Evolutionary conservation across 1,140 invertebrate genomes (phyloP), one percentile per base, ranked within the genome.

Genomic region (Episyrphus balteatus): DNA sequence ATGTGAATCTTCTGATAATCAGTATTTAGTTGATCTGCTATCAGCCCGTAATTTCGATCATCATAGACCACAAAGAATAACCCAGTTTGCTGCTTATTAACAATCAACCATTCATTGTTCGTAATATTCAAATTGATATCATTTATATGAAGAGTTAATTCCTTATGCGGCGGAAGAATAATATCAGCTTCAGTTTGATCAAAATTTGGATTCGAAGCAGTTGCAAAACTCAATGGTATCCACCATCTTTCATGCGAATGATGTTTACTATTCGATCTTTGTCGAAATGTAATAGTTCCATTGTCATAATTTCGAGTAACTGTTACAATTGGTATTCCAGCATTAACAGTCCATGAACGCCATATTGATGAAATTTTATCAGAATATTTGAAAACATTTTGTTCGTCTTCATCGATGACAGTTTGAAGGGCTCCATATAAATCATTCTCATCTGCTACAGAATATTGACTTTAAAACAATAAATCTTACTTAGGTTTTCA

Each of bases 1-100:
- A 64, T 66, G 50, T 78, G 73, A 52, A 83, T 81, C 10, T 60
- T 50, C 17, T 19, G 58, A 59, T 51, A 53, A 56, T 62, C 67
- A 6, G 30, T 61, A 33, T 70, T 57, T 2, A 80, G 59, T 13
- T 69, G 69, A 3, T 60, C 34, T 13, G 75, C 71, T 33, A 82
- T 70, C 10, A 62, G 58, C 12, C 70, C 62, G 70, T 78, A 76
- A 32, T 74, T 70, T 2, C 58, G 54, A 0, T 40, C 36, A 32
- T 81, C 76, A 47, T 84, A 84, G 46, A 77, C 78, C 0, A 83
- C 79, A 15, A 79, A 73, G 53, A 82, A 83, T 48, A 77, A 82
- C 19, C 80, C 80, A 33, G 70, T 75, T 51, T 78, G 71, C 51
- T 79, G 74, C 14, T 78, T 72, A 51, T 81, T 81, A 0, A 81